Base-by-base conservation (phyloP, 2,888 invertebrate genomes). In the Allophyes oxyacanthae region DNA sequence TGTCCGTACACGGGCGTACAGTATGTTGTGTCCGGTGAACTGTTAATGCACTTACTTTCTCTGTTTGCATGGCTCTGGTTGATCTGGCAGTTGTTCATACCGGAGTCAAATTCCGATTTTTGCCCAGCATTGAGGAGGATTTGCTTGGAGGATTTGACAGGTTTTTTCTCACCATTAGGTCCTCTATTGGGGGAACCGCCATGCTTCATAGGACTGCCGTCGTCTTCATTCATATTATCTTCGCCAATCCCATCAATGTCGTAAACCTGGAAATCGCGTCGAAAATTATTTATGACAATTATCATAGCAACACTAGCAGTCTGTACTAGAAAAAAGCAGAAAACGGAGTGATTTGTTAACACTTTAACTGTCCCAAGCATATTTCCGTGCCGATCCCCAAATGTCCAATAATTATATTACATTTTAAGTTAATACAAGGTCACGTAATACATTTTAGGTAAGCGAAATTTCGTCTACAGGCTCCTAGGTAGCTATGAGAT, bases 1-100 rank as follows among this genome's bases (percentile, higher is more conserved):
- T 94, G 94, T 1, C 94, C 94, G n/a, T 92, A 92, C 0, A 92
- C 89, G 0, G 93, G 92, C 0, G 94, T 91, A 64, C 94, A 94
- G 64, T 92, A 94, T 0, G 94, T 94, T 0, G 91, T 91, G 55
- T 94, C 92, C 1, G 86, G 83, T n/a, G 84, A 78, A 9, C 72
- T 82, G 38, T 79, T 87, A 1, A 72, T 78, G 49, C 79, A 78
- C 57, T 85, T 83, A 30, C 82, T 89, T 41, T 91, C 92, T 49
- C 67, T 67, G 11, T 73, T 72, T 33, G 14, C 10, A 58, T 83
- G 86, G 50, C 79, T 88, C 63, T 91, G 92, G 62, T 79, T 91
- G 1, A 92, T 72, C 71, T 93, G 94, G 53, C 86, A 89, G 77
- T 93, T 94, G 80, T 94, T 94, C 93, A 94, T 94, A 8, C 94